Base-by-base conservation (phyloP, 2,888 invertebrate genomes). In the Cantharis lateralis region DNA sequence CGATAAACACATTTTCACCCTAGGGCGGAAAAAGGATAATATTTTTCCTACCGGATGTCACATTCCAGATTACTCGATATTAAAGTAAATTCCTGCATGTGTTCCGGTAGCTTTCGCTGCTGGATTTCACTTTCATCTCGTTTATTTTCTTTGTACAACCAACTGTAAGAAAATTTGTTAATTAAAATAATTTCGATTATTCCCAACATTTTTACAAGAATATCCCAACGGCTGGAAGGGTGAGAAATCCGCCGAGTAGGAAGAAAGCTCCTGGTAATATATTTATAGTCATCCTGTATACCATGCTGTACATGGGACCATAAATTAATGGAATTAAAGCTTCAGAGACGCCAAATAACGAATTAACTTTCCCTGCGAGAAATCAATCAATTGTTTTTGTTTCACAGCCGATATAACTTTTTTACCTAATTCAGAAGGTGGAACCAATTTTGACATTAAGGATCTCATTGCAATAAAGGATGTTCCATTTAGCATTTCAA, bases 401-500 rank as follows among this genome's bases (percentile, higher is more conserved):
- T 11, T 16, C 11, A 9, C n/a, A 70, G 3, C 13, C 20, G 13
- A 15, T 18, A 13, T 11, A 66, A 15, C n/a, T 13, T n/a, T 2
- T 10, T 24, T 84, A 89, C 91, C 91, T 79, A 91, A 87, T 88
- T 91, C 91, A 79, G 91, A 90, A 4, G 88, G 83, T n/a, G 90
- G 87, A 7, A 91, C 91, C 76, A 89, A 87, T 82, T 91, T 91
- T 0, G 90, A 89, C 1, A 90, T 90, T 72, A 91, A 89, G 1
- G 91, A 90, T 73, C 91, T 87, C 72, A 91, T 88, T 1, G 91
- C 90, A 26, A 91, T 91, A 20, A 91, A 85, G 0, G 91, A 90
- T 1, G 90, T 89, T n/a, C 89, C 89, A 69, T 82, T 83, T 5
- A 85, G 75, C 16, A 82, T 74, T 63, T 91, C 91, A 81, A 91